A percentile compares a stretch with the other conserved stretches of the same genome.
phyloP scores from a whole-genome alignment of 2,113 vertebrate genomes.

The Anhinga rufa region DNA sequence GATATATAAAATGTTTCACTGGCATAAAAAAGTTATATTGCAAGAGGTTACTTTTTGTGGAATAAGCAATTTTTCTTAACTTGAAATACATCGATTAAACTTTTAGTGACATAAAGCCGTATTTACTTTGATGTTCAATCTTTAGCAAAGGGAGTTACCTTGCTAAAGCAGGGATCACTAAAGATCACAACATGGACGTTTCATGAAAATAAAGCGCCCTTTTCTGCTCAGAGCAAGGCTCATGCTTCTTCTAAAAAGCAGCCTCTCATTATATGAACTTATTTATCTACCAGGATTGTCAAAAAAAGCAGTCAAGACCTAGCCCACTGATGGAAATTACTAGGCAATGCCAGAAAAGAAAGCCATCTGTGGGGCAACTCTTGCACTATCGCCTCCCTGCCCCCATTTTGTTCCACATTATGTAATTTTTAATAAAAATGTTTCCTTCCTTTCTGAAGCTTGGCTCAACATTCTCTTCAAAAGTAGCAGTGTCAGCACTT shows the following conservation, averaged over 20 bases:
- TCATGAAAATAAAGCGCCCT: not conserved
- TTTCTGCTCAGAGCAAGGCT: not conserved
- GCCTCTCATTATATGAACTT: not conserved
- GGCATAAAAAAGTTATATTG: not conserved
- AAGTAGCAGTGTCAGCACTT: not conserved
- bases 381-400: not conserved
- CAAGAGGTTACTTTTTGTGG: not conserved
- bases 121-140: not conserved
- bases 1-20: not conserved
- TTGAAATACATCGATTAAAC: not conserved
- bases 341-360: not conserved
- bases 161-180: not conserved
- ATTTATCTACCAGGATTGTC: not conserved
- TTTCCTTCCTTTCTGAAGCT: not conserved
- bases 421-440: not conserved
- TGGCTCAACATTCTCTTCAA: not conserved
- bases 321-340: not conserved
- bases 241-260: not conserved
- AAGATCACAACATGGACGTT: not conserved
- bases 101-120: not conserved
- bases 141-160: not conserved
- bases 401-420: not conserved
- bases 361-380: not conserved
- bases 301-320: not conserved
- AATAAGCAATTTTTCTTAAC: not conserved